These are phyloP conservation scores for Triplophysa yarkandensis DNA, from an alignment of 2,797 vertebrate species.

Conservation along the genomic window DNA sequence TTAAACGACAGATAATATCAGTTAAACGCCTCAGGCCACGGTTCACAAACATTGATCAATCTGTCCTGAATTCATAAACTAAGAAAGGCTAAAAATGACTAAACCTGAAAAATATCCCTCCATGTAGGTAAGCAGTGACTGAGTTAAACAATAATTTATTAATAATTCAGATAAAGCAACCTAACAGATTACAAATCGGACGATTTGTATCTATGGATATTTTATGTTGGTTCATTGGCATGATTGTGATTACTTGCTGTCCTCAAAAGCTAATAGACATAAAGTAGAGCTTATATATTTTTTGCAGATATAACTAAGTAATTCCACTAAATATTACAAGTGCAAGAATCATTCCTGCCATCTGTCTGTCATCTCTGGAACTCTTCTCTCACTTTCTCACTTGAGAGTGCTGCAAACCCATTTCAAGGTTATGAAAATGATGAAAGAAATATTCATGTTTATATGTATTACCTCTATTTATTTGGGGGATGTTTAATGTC, in stretches of 20 bases:
- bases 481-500: too few relatives aligned
- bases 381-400: neutral
- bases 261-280: neutral
- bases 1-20: slow-evolving; percentile 17
- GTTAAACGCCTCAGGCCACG: neutral
- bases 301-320: neutral
- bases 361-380: slow-evolving; percentile 31
- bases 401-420: neutral
- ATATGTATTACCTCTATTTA: too few relatives aligned
- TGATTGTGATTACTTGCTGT: too few relatives aligned
- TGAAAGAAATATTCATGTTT: neutral
- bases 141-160: too few relatives aligned
- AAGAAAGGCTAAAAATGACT: slow-evolving; percentile 18
- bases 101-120: neutral
- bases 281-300: neutral
- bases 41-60: slow-evolving; percentile 22
- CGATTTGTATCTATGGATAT: too few relatives aligned
- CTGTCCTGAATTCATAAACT: slow-evolving; percentile 21
- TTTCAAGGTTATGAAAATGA: neutral
- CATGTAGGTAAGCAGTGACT: slow-evolving; percentile 20
- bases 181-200: too few relatives aligned
- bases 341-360: slow-evolving; percentile 7
- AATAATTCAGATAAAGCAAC: slow-evolving; percentile 54
- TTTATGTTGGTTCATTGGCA: too few relatives aligned
- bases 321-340: neutral